phyloP scores from a whole-genome alignment of 1,140 invertebrate species.

The Drosophila suzukii region DNA sequence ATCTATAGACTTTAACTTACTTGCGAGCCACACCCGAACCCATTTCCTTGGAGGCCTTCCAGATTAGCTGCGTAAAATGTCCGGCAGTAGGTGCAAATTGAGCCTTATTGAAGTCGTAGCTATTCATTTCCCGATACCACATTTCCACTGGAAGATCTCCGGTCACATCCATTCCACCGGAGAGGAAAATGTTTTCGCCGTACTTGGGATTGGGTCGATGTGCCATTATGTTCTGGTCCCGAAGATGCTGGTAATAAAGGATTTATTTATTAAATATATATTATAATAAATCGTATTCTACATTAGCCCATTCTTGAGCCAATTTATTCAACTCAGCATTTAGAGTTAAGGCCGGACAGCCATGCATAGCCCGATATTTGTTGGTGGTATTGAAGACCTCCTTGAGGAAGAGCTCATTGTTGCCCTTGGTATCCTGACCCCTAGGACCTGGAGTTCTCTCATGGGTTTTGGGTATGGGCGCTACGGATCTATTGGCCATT shows the following conservation, averaged over 20 bases:
- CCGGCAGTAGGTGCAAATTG: slow-evolving; percentile 84
- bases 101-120: slow-evolving; percentile 85
- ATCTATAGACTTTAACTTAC: slow-evolving; percentile 10
- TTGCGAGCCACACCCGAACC: slow-evolving; percentile 87
- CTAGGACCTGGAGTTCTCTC: slow-evolving; percentile 52
- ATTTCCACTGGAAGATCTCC: slow-evolving; percentile 87
- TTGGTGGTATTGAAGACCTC: slow-evolving; percentile 59
- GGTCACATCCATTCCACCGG: slow-evolving; percentile 84
- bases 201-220: slow-evolving; percentile 68
- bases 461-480: slow-evolving; percentile 59
- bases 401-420: slow-evolving; percentile 62
- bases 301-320: slow-evolving; percentile 74
- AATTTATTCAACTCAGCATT: slow-evolving; percentile 47
- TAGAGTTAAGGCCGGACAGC: slow-evolving; percentile 52
- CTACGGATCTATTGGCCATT: slow-evolving; percentile 37
- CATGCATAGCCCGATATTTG: slow-evolving; percentile 59
- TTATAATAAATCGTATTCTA: slow-evolving; percentile 1
- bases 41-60: slow-evolving; percentile 89
- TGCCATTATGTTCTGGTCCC: slow-evolving; percentile 65
- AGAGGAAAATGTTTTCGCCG: slow-evolving; percentile 72
- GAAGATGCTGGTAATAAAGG: slow-evolving; percentile 44
- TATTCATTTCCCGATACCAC: slow-evolving; percentile 88
- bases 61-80: slow-evolving; percentile 90
- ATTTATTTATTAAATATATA: neutral
- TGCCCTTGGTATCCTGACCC: slow-evolving; percentile 61